These are phyloP conservation scores for Holotrichia oblita DNA, from an alignment of 1,140 invertebrate genomes.

Conservation along the genomic window DNA sequence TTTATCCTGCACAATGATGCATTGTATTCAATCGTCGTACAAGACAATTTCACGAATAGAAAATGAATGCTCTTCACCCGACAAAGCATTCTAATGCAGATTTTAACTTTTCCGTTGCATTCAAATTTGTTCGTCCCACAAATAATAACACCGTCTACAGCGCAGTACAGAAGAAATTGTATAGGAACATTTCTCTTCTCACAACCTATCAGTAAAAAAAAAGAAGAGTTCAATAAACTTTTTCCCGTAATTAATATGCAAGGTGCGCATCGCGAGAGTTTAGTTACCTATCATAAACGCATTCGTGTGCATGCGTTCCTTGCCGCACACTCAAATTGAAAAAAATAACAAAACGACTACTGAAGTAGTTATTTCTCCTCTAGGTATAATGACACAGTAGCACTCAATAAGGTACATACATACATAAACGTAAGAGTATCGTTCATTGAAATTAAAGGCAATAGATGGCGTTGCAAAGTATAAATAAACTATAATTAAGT, in stretches of 20 bases:
- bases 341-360: not conserved
- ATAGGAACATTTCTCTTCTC: constrained; percentile 4
- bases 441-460: too few relatives aligned
- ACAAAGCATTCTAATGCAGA: constrained; percentile 6
- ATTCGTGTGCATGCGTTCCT: not conserved
- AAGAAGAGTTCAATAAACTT: not conserved
- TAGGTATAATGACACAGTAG: too few relatives aligned
- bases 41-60: not conserved
- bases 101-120: not conserved
- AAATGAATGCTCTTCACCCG: not conserved
- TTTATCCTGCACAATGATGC: not conserved
- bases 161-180: not conserved
- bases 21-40: not conserved
- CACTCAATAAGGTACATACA: too few relatives aligned
- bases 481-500: too few relatives aligned
- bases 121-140: not conserved
- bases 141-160: not conserved
- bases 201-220: not conserved
- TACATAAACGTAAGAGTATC: too few relatives aligned
- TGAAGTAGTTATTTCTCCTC: not conserved
- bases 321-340: not conserved
- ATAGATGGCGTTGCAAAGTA: too few relatives aligned
- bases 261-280: not conserved
- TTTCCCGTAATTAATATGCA: constrained; percentile 4
- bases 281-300: constrained; percentile 1